Evolutionary conservation across 1,140 invertebrate genomes (phyloP).

Genomic region (Nasonia giraulti): DNA sequence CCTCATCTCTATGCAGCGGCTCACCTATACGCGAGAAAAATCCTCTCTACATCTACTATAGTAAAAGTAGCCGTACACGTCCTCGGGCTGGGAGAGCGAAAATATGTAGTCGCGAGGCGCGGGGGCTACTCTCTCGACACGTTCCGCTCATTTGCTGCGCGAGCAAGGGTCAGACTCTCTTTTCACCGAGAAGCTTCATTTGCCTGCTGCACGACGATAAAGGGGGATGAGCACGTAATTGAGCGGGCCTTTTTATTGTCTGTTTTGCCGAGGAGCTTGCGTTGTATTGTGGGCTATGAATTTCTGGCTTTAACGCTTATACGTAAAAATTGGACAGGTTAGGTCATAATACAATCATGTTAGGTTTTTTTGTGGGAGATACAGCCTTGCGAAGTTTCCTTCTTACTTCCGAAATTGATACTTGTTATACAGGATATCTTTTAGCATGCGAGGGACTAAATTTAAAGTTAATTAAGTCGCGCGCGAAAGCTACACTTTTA

Average conservation of each 20-base stretch:
- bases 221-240: not conserved
- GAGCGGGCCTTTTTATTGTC: not conserved
- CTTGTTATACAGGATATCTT: not conserved
- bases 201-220: not conserved
- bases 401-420: not conserved
- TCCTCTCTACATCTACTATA: not conserved
- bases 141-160: slow-evolving; percentile 16
- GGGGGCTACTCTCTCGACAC: slow-evolving; percentile 11
- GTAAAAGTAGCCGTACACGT: not conserved
- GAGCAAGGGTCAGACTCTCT: not conserved
- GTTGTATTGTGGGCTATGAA: not conserved
- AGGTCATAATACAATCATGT: too few species aligned
- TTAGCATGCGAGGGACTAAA: not conserved
- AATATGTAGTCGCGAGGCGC: slow-evolving; percentile 14
- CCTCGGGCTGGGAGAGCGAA: slow-evolving; percentile 16
- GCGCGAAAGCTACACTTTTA: not conserved
- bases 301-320: too few species aligned
- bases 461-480: slow-evolving; percentile 13
- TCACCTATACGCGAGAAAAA: not conserved
- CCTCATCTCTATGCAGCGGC: too few species aligned
- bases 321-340: too few species aligned
- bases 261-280: not conserved
- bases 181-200: slow-evolving; percentile 4
- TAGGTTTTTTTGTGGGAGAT: too few species aligned
- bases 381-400: too few species aligned